Conservation (phyloP, 2,113 vertebrate species). For the Macaca nemestrina region DNA sequence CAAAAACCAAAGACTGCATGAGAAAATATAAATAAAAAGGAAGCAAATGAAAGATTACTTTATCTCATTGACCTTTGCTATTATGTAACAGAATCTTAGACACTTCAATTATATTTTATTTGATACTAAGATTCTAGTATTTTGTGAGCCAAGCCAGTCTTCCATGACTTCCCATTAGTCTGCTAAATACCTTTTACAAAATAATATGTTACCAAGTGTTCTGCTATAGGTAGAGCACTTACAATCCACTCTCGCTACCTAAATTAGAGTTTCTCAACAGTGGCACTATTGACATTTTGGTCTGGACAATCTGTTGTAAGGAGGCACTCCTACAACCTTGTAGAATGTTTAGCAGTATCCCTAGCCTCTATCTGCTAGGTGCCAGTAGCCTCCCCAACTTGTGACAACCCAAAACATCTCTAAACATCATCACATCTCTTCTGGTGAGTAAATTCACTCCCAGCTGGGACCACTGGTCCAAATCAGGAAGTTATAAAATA, state of each 20-base stretch:
- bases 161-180: background rate
- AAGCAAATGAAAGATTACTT: background rate
- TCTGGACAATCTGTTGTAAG: background rate
- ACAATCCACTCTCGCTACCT: background rate
- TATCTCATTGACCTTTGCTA: background rate
- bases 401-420: background rate
- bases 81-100: background rate
- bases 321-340: background rate
- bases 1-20: background rate
- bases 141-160: background rate
- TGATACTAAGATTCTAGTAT: background rate
- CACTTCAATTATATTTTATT: background rate
- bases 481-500: background rate
- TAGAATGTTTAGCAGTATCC: background rate
- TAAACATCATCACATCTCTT: background rate
- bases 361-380: background rate
- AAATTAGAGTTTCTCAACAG: background rate
- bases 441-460: background rate
- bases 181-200: background rate
- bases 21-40: slow-evolving; percentile 11
- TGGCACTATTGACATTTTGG: background rate
- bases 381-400: background rate
- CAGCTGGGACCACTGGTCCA: background rate
- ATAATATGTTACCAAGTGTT: background rate
- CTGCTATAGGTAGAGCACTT: background rate